Percentiles rank a stretch among this genome's conserved stretches.
Evolutionary conservation across 2,888 invertebrate genomes (phyloP).

Genomic region (Myathropa florea): DNA sequence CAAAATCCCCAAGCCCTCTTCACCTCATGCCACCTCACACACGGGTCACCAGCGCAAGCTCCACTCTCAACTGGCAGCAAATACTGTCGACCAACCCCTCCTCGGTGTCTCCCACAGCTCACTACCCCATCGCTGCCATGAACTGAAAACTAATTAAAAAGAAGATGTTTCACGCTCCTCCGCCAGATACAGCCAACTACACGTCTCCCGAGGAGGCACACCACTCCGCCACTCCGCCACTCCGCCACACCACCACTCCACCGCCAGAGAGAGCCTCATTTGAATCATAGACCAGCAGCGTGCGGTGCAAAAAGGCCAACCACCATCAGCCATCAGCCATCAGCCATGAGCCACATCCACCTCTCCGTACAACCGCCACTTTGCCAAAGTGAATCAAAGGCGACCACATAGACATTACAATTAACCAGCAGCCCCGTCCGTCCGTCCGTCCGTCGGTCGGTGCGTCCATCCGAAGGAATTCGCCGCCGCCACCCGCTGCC

Average conservation of each 20-base stretch:
- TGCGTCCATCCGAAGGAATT: conserved; percentile 6
- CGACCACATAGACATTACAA: conserved; percentile 68
- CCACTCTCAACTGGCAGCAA: background rate
- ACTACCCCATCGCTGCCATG: background rate
- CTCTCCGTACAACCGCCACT: background rate
- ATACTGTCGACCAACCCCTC: no score
- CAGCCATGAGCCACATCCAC: background rate
- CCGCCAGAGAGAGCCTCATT: background rate
- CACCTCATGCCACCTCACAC: no score
- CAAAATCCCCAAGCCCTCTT: no score
- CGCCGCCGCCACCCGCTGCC: background rate
- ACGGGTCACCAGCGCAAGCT: background rate
- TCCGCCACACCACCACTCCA: background rate
- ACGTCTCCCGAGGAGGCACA: conserved; percentile 7
- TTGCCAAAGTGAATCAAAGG: conserved; percentile 57
- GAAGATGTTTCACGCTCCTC: conserved; percentile 26
- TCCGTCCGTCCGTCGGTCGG: conserved; percentile 3
- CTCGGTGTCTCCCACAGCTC: background rate
- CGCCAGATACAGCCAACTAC: no score
- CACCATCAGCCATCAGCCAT: conserved; percentile 20
- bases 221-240: background rate
- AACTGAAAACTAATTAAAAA: conserved; percentile 34
- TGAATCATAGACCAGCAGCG: conserved; percentile 54
- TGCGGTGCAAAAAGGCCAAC: conserved; percentile 9
- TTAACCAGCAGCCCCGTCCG: conserved; percentile 46